Evolutionary conservation across 35 echinoderm and acorn worm genomes (phyloP).

Genomic region (Heliocidaris tuberculata): DNA sequence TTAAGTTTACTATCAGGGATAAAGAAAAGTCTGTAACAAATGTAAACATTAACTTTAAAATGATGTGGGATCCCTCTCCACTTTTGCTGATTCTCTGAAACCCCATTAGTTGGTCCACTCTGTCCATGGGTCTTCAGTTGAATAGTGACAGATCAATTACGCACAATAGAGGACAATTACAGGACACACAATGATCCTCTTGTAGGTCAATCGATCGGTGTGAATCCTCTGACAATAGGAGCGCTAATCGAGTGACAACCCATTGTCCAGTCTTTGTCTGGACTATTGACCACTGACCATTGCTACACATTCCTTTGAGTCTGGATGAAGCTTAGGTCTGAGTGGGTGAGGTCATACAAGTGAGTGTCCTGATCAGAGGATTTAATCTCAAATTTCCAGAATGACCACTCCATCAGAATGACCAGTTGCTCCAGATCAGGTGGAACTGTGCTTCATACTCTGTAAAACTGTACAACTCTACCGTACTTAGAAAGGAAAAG

Average conservation of each 20-base stretch:
- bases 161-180: slow-evolving; percentile 22
- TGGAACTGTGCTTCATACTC: no score
- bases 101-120: neutral
- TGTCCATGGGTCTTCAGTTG: neutral
- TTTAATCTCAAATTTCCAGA: neutral
- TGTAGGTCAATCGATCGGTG: neutral
- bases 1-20: neutral
- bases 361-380: neutral
- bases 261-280: neutral
- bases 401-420: no score
- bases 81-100: neutral
- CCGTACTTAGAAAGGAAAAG: neutral
- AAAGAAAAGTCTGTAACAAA: neutral
- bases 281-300: slow-evolving; percentile 4
- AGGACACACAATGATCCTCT: neutral
- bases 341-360: slow-evolving; percentile 1
- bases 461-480: no score
- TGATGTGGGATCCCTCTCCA: neutral
- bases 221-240: slow-evolving; percentile 13
- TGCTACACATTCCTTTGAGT: neutral
- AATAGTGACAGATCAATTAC: slow-evolving; percentile 28
- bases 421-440: no score
- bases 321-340: neutral
- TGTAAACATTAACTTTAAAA: neutral
- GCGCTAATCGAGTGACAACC: slow-evolving; percentile 24